Conservation (phyloP, 2,888 invertebrate species). For the Nemapogon koenigi region DNA sequence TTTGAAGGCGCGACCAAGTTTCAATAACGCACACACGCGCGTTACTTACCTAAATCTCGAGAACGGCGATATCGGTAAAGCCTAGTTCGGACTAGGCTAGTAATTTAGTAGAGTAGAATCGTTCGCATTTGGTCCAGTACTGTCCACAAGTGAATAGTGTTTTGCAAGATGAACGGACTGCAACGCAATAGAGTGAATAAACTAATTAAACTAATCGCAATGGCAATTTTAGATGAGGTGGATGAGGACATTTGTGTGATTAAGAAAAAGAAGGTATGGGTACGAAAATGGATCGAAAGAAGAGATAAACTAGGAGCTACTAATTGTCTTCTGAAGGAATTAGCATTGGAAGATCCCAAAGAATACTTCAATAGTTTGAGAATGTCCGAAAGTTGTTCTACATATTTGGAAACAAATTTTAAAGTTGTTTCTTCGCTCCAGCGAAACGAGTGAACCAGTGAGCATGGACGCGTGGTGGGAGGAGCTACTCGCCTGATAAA, state of each 20-base stretch:
- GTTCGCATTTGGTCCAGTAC: conserved; percentile 4
- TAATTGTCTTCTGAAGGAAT: conserved; percentile 19
- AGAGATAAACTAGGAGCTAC: no score
- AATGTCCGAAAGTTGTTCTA: conserved; percentile 16
- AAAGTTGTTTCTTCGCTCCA: no score
- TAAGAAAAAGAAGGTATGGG: conserved; percentile 15
- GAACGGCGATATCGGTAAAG: no score
- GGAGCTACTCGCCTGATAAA: no score
- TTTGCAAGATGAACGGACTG: conserved; percentile 11
- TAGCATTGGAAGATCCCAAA: conserved; percentile 19
- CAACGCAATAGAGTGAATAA: conserved; percentile 12
- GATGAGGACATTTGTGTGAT: conserved; percentile 10
- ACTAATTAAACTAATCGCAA: conserved; percentile 11
- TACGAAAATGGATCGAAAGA: no score
- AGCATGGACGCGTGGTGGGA: no score
- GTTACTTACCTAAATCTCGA: no score
- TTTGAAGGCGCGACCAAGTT: no score
- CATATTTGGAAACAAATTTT: no score
- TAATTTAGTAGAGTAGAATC: not conserved
- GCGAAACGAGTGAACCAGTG: no score
- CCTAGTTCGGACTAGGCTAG: no score
- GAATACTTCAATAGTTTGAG: conserved; percentile 15
- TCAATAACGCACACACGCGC: no score
- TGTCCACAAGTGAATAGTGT: conserved; percentile 4
- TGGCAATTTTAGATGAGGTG: conserved; percentile 15